Base-by-base conservation (phyloP, 2,888 invertebrate species). In the Lucinisca nassula region DNA sequence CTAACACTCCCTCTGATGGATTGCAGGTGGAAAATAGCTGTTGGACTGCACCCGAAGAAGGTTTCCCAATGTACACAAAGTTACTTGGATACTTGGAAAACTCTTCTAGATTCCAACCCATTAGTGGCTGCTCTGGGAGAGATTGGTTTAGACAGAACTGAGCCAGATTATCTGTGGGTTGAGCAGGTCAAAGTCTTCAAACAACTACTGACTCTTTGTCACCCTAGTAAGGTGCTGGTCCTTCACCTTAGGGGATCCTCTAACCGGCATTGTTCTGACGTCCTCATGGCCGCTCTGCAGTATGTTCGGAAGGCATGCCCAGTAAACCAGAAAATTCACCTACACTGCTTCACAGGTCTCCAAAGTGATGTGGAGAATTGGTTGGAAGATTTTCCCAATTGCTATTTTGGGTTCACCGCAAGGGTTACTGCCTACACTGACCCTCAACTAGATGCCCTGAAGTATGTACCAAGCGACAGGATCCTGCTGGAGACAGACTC, bases 1-100 rank as follows among this genome's bases (percentile, higher is more conserved):
- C 30, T 61, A 61, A 21, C 61, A 1, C 6, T 61, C 27, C 61
- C 61, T 30, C 61, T 61, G 3, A 51, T 77, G 55, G 35, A 77
- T 21, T 24, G 49, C 17, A 21, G n/a, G 21, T 75, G 75, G 27
- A 75, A 32, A 17, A n/a, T 77, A 45, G 77, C 51, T 17, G 77
- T 77, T 21, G 77, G 77, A 58, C 17, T 77, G 35, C 35, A 77
- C 58, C 77, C 58, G 8, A 6, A 21, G 27, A 77, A 77, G 58
- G 55, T 35, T 35, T 24, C 10, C 6, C n/a, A 77, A 6, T 55
- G 32, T 3, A 0, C 55, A 2, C 35, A 51, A 10, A 17, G 10
- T 21, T 32, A 77, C 32, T 1, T 12, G 4, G 12, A 12, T 4
- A 35, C 17, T 4, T 30, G 35, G 0, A 35, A 32, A 27, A 51